Base-by-base conservation (phyloP, 2,113 vertebrate species). In the Thryonomys swinderianus region DNA sequence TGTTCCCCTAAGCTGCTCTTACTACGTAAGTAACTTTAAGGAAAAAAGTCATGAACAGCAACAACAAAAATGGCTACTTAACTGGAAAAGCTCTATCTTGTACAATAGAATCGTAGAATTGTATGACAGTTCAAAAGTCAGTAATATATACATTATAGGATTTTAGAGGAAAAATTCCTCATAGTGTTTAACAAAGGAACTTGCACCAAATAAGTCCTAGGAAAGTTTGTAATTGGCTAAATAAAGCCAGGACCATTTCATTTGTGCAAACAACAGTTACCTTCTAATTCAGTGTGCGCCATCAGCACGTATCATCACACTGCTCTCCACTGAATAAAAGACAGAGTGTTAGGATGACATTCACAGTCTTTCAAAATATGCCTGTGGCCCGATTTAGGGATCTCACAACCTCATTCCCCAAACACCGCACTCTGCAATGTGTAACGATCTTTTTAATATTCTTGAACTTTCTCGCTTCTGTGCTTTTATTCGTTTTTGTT, bases 1-100 rank as follows among this genome's bases (percentile, higher is more conserved):
- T n/a, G 90, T 88, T 98, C 90, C 93, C 97, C 91, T 27, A 21
- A 74, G 37, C 55, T 61, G 23, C 66, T 97, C 91, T 98, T 98
- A 98, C 97, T 96, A 94, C 96, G 95, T 95, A 66, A 98, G 95
- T 97, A 98, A 97, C 98, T 98, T 98, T 94, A 97, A 92, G 7
- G n/a, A 97, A 97, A 98, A 97, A 4, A 96, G 88, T 96, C 92
- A 80, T 57, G 87, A 85, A 53, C 45, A 96, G 82, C 34, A 48
- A 67, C 55, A 93, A 25, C 86, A 96, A 67, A 97, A 96, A 94
- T 74, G 95, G 51, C 40, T 91, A 17, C 85, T 96, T 96, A 55
- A 66, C 1, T 20, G 23, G 73, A 14, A 95, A 74, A 83, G 79
- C 88, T 80, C 37, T 84, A 51, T 81, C 55, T 88, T 62, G 7